These are phyloP conservation scores for Raja brachyura DNA, from an alignment of 2,113 vertebrate species.

Conservation along the genomic window DNA sequence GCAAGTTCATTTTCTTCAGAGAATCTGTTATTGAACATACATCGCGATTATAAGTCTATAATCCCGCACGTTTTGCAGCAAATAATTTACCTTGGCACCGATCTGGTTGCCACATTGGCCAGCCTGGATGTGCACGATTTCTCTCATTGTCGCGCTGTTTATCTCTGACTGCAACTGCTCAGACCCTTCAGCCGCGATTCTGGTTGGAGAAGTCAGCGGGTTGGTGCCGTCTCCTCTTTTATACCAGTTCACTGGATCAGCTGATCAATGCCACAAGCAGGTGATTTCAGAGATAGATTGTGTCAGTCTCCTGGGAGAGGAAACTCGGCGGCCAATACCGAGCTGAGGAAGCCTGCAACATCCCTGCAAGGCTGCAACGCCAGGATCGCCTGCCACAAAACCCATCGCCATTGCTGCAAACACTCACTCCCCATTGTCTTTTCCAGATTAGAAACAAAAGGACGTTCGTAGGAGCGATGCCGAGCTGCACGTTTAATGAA, in stretches of 20 bases:
- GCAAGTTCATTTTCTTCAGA: no score
- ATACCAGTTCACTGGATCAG: slow-evolving; percentile 41
- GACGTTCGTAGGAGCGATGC: background rate
- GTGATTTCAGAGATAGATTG: background rate
- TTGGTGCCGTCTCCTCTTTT: slow-evolving; percentile 40
- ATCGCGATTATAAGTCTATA: background rate
- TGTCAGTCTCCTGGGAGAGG: slow-evolving; percentile 3
- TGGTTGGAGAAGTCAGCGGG: slow-evolving; percentile 40
- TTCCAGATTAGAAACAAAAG: background rate
- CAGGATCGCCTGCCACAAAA: background rate
- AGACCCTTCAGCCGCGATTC: background rate
- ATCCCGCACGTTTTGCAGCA: slow-evolving; percentile 16
- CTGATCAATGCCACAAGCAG: slow-evolving; percentile 36
- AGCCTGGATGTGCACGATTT: slow-evolving; percentile 52
- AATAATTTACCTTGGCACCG: slow-evolving; percentile 50
- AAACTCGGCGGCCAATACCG: background rate
- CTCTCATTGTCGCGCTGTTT: slow-evolving; percentile 45
- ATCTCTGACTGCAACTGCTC: slow-evolving; percentile 11
- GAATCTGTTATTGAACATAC: slow-evolving; percentile 4
- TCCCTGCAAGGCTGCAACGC: slow-evolving; percentile 17
- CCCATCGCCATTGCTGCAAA: background rate
- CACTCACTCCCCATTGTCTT: background rate
- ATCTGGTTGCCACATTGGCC: slow-evolving; percentile 54
- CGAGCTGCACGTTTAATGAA: background rate
- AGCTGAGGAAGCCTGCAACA: background rate